A percentile compares a stretch with the other conserved stretches of the same genome.
These are phyloP conservation scores for Tethya wilhelma DNA, from an alignment of 37 sponge, comb jelly and placozoan species.

Conservation along the genomic window DNA sequence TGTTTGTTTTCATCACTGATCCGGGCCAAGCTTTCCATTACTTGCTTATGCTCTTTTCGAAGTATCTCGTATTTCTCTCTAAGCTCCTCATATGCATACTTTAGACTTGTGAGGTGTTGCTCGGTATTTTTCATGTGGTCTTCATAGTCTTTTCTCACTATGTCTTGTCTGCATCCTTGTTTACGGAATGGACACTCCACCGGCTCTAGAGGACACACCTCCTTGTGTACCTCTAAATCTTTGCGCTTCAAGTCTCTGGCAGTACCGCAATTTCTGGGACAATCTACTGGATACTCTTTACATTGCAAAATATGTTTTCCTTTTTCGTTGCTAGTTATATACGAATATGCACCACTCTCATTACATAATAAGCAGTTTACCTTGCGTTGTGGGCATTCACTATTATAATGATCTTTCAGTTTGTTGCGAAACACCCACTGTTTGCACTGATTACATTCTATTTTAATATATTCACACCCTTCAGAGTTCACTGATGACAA, in stretches of 20 bases:
- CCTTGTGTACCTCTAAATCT: not conserved
- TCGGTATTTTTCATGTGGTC: not conserved
- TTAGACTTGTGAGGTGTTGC: not conserved
- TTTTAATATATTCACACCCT: too few relatives aligned
- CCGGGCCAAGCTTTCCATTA: too few relatives aligned
- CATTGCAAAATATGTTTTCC: conserved; percentile 25
- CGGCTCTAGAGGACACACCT: not conserved
- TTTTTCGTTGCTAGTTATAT: too few relatives aligned
- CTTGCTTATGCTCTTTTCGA: too few relatives aligned
- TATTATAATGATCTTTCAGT: not conserved
- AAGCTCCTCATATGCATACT: not conserved
- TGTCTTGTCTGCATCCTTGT: not conserved
- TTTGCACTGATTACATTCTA: too few relatives aligned
- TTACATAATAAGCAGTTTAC: too few relatives aligned
- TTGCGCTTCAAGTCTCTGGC: not conserved
- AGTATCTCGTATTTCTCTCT: too few relatives aligned
- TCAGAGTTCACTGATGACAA: too few relatives aligned
- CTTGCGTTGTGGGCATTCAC: not conserved
- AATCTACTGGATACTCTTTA: not conserved
- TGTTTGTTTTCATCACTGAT: too few relatives aligned
- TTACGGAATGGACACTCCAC: not conserved
- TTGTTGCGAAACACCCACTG: too few relatives aligned
- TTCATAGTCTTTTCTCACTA: conserved; percentile 3
- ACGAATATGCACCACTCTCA: too few relatives aligned
- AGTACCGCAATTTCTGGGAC: conserved; percentile 45